A percentile compares a stretch with the other conserved stretches of the same genome.
Evolutionary conservation across 2,113 vertebrate genomes (phyloP).

Genomic region (Oncorhynchus gorbuscha): DNA sequence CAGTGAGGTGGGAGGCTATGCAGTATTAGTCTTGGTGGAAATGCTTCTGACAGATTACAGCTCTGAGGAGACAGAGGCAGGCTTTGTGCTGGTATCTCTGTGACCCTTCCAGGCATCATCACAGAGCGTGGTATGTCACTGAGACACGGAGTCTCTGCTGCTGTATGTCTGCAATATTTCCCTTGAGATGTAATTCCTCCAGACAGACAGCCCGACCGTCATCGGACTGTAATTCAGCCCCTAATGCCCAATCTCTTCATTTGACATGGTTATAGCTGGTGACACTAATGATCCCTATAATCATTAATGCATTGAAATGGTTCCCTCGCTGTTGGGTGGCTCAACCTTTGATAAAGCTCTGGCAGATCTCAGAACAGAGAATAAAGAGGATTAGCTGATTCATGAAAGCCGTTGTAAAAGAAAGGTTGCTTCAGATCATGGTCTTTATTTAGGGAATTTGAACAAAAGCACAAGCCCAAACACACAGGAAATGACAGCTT

Average conservation of each 20-base stretch:
- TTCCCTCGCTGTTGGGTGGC: conserved; percentile 36
- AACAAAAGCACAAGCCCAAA: conserved; percentile 31
- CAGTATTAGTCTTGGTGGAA: too few relatives aligned
- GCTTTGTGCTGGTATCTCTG: conserved; percentile 35
- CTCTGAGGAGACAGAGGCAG: conserved; percentile 21
- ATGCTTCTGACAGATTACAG: conserved; percentile 42
- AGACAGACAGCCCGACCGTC: too few relatives aligned
- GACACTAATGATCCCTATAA: conserved; percentile 45
- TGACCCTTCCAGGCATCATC: conserved; percentile 59
- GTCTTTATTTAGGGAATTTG: conserved; percentile 36
- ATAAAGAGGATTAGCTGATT: conserved; percentile 55
- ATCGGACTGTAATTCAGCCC: neutral
- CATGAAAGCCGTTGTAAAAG: conserved; percentile 48
- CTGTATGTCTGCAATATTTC: too few relatives aligned
- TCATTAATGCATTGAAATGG: conserved; percentile 34
- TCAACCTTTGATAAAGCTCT: conserved; percentile 47
- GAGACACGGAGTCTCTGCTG: conserved; percentile 15
- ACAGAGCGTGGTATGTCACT: conserved; percentile 43
- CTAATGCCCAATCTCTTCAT: conserved; percentile 20
- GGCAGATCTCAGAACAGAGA: conserved; percentile 8
- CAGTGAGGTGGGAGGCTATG: conserved; percentile 7
- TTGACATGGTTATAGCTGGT: conserved; percentile 33
- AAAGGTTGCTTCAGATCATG: conserved; percentile 48
- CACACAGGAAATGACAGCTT: conserved; percentile 34
- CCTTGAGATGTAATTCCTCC: too few relatives aligned